A percentile compares a stretch with the other conserved stretches of the same genome.
phyloP scores from a whole-genome alignment of 2,797 vertebrate genomes.

The Sylvia borin region DNA sequence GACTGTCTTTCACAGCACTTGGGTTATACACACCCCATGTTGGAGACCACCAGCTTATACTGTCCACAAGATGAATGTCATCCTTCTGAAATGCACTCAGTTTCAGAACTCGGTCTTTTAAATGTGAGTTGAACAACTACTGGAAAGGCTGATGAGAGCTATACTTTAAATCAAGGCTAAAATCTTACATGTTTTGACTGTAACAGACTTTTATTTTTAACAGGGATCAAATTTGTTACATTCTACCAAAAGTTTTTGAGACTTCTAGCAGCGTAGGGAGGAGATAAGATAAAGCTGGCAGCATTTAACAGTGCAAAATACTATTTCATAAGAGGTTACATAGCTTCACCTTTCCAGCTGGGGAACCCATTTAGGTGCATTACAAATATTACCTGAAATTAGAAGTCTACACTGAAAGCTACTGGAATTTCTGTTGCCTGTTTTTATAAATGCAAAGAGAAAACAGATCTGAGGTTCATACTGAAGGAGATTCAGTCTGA shows the following conservation, averaged over 20 bases:
- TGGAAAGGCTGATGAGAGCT: neutral
- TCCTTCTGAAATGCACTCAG: neutral
- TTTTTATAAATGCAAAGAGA: neutral
- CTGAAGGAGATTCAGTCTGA: neutral
- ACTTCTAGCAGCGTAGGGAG: neutral
- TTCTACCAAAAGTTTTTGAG: neutral
- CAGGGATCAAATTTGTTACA: neutral
- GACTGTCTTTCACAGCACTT: neutral
- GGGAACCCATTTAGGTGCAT: neutral
- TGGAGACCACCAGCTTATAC: neutral
- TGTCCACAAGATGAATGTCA: neutral
- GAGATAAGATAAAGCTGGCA: neutral
- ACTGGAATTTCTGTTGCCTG: neutral
- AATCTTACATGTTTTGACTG: neutral
- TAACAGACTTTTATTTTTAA: neutral
- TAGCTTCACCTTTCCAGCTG: neutral
- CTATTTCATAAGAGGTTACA: neutral
- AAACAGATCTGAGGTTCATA: neutral
- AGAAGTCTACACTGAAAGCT: neutral
- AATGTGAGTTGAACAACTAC: neutral
- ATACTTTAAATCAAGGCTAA: neutral
- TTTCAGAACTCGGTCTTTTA: neutral
- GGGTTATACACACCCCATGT: accelerated
- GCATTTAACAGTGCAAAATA: neutral
- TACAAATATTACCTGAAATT: neutral